These are phyloP conservation scores for Sakesphorus luctuosus DNA, from an alignment of 2,113 vertebrate genomes.

Conservation along the genomic window DNA sequence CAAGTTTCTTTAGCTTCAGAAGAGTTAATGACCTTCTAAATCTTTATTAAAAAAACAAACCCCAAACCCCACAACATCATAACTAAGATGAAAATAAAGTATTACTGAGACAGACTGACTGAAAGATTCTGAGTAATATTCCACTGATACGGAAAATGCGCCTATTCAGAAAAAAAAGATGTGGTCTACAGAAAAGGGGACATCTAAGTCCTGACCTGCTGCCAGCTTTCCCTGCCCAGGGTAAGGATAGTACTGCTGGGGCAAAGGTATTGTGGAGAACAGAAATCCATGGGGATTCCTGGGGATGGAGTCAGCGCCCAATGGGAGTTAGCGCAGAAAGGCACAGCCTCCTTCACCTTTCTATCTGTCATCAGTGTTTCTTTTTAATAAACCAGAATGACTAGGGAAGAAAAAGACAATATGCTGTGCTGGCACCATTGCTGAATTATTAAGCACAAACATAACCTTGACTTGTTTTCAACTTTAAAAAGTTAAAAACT, in stretches of 20 bases:
- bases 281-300: background rate
- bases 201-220: background rate
- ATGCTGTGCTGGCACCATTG: constrained; percentile 49
- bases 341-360: constrained; percentile 4
- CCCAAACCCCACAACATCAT: background rate
- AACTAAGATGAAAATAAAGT: constrained; percentile 6
- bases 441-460: constrained; percentile 62
- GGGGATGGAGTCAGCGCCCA: background rate
- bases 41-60: background rate
- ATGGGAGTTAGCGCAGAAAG: constrained; percentile 7
- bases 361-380: constrained; percentile 14
- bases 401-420: constrained; percentile 41
- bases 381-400: constrained; percentile 57
- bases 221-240: background rate
- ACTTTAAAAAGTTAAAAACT: constrained; percentile 24
- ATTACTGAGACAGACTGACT: background rate
- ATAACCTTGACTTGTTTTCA: constrained; percentile 67
- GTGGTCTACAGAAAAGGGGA: background rate
- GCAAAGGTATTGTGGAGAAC: background rate
- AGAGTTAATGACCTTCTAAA: background rate
- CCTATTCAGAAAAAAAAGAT: background rate
- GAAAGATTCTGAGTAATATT: background rate
- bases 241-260: background rate
- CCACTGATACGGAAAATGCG: constrained; percentile 9
- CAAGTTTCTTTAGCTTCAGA: background rate